Percentiles rank a stretch among this genome's conserved stretches.
Evolutionary conservation across 1,140 invertebrate species (phyloP).

Genomic region (Drosophila jambulina): DNA sequence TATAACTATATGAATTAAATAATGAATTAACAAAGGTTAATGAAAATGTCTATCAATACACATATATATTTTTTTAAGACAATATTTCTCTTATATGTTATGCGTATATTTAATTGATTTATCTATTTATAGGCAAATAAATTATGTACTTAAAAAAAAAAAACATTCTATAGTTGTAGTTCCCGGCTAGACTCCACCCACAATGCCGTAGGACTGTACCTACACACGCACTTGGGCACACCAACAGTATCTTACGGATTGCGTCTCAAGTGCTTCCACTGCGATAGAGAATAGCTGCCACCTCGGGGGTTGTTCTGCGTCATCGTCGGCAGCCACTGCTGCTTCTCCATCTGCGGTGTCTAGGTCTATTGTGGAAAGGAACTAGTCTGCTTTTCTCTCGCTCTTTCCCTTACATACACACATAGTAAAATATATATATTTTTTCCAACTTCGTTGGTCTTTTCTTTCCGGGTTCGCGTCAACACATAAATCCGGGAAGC

Average conservation of each 20-base stretch:
- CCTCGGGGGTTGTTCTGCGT: conserved; percentile 69
- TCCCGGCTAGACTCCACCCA: conserved; percentile 49
- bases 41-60: neutral
- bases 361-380: conserved; percentile 72
- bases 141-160: neutral
- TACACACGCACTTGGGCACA: conserved; percentile 13
- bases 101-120: neutral
- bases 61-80: neutral
- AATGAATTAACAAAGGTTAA: neutral
- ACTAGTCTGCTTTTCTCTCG: conserved; percentile 54
- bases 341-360: conserved; percentile 35
- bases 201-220: conserved; percentile 47
- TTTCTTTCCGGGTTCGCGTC: conserved; percentile 70
- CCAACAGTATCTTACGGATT: conserved; percentile 30
- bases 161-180: neutral
- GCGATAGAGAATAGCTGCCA: conserved; percentile 42
- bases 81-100: neutral
- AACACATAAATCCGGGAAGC: conserved; percentile 64
- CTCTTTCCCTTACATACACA: conserved; percentile 25
- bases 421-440: conserved; percentile 61
- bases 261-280: conserved; percentile 69
- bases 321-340: conserved; percentile 34
- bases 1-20: neutral
- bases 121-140: neutral
- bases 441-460: conserved; percentile 26